These are phyloP conservation scores for Hypsibius dujardini DNA, from an alignment of 1,140 invertebrate species.

Conservation along the genomic window DNA sequence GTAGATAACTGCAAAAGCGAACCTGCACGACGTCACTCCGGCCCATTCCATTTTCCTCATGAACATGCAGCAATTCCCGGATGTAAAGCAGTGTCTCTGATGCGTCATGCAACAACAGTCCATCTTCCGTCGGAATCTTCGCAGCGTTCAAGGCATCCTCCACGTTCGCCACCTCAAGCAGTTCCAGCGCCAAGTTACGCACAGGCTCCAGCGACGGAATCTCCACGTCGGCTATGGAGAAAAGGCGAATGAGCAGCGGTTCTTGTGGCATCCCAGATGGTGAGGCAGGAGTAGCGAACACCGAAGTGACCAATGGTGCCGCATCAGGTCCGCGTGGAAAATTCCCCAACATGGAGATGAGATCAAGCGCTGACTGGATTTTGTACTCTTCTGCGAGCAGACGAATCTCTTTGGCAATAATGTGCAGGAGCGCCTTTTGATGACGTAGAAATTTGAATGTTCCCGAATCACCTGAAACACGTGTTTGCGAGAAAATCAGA, in stretches of 20 bases:
- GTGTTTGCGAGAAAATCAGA: too few species aligned
- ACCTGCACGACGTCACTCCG: conserved; percentile 1
- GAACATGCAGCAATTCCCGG: conserved; percentile 5
- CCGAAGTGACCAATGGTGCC: not conserved
- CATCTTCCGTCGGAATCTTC: not conserved
- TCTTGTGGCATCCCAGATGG: too few species aligned
- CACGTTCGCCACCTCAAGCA: not conserved
- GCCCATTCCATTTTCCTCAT: conserved; percentile 12
- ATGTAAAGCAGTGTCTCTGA: not conserved
- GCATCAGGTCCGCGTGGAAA: not conserved
- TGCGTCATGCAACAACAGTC: not conserved
- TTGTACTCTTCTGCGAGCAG: not conserved
- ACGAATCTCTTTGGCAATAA: not conserved
- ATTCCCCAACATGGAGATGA: not conserved
- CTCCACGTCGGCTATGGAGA: not conserved
- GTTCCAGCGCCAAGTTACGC: not conserved
- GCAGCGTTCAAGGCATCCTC: conserved; percentile 8
- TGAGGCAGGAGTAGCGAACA: not conserved
- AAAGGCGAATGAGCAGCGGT: too few species aligned
- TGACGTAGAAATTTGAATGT: not conserved
- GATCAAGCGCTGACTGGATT: not conserved
- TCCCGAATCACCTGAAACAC: not conserved
- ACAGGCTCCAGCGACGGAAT: not conserved
- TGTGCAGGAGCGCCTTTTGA: conserved; percentile 4
- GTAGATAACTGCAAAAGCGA: not conserved